phyloP scores from a whole-genome alignment of 2,888 invertebrate genomes.

The Dorcus hopei region DNA sequence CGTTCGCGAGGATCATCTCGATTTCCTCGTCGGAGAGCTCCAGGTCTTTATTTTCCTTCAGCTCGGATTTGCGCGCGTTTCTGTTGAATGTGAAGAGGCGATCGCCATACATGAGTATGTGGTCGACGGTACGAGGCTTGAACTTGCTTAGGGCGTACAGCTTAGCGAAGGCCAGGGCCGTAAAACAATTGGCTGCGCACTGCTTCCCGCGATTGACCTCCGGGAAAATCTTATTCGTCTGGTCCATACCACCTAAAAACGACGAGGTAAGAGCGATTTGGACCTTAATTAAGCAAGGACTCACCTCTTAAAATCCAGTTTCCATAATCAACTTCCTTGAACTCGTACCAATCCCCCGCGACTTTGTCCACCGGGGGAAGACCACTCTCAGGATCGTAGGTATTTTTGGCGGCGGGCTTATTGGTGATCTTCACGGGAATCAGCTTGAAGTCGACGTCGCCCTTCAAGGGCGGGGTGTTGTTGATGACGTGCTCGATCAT shows the following conservation, averaged over 20 bases:
- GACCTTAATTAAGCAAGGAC: not conserved
- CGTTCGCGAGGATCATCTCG: constrained; percentile 31
- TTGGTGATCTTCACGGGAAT: constrained; percentile 35
- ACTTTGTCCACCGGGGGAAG: constrained; percentile 15
- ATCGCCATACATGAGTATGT: constrained; percentile 63
- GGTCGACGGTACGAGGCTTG: constrained; percentile 57
- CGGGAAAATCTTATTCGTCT: constrained; percentile 38
- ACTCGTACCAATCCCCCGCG: constrained; percentile 43
- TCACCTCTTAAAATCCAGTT: constrained; percentile 45
- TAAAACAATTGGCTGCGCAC: constrained; percentile 56
- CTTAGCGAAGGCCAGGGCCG: constrained; percentile 58
- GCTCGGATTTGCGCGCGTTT: constrained; percentile 28
- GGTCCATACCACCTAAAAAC: constrained; percentile 35
- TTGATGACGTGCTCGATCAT: constrained; percentile 39
- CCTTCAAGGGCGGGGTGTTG: constrained; percentile 39
- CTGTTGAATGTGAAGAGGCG: constrained; percentile 55
- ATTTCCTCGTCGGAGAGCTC: constrained; percentile 36
- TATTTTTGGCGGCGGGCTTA: constrained; percentile 32
- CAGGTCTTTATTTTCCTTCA: constrained; percentile 26
- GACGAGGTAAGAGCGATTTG: not conserved
- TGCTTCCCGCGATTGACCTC: constrained; percentile 45
- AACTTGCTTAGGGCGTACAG: constrained; percentile 58
- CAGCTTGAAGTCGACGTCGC: constrained; percentile 31
- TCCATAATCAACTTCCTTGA: constrained; percentile 43
- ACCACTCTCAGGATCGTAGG: constrained; percentile 29